Evolutionary conservation across 92 coral and sea anemone species (phyloP).

Genomic region (Phenganax marumi): DNA sequence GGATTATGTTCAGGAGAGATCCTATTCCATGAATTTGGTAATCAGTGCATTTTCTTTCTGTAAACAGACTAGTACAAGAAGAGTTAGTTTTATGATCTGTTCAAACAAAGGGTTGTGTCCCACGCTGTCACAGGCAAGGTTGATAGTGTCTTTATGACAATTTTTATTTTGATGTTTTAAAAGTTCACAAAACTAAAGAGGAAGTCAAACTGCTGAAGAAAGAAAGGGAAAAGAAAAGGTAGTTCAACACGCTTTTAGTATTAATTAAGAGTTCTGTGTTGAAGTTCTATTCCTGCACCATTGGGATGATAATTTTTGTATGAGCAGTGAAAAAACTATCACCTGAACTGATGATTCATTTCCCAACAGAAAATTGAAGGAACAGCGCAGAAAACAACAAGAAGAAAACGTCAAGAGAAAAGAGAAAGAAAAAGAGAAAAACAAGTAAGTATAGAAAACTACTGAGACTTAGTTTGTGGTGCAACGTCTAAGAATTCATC

Average conservation of each 20-base stretch:
- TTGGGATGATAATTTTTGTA: neutral
- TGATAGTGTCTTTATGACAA: neutral
- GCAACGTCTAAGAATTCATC: neutral
- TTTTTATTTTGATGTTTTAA: neutral
- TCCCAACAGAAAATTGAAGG: constrained; percentile 73
- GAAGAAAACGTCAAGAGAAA: constrained; percentile 86
- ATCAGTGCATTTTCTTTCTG: constrained; percentile 9
- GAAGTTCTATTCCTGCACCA: neutral
- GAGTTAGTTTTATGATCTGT: neutral
- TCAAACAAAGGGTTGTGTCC: neutral
- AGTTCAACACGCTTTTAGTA: neutral
- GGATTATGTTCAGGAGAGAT: constrained; percentile 94
- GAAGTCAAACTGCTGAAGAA: constrained; percentile 73
- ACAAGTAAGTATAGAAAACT: constrained; percentile 62
- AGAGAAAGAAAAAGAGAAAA: constrained; percentile 71
- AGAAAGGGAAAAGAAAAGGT: constrained; percentile 83
- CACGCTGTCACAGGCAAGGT: neutral
- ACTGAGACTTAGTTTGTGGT: neutral
- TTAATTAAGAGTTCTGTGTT: neutral
- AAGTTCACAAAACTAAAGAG: constrained; percentile 78
- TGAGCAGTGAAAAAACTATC: neutral
- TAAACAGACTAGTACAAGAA: neutral
- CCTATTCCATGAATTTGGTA: constrained; percentile 84
- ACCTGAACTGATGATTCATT: neutral
- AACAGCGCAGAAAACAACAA: constrained; percentile 73